phyloP scores from a whole-genome alignment of 2,888 invertebrate species.

The Heteropelma amictum region DNA sequence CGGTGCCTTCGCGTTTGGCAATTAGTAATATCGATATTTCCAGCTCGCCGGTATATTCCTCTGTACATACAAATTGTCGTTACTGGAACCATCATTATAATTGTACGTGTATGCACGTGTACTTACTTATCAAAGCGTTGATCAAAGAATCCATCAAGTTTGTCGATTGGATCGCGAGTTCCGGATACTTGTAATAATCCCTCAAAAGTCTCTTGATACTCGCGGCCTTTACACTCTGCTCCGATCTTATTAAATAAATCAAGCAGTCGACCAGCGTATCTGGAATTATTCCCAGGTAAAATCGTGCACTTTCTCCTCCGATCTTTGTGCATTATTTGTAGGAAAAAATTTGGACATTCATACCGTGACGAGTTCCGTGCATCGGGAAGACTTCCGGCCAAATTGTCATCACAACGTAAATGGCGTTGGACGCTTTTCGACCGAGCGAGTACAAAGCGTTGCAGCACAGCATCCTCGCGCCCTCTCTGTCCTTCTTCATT shows the following conservation, averaged over 20 bases:
- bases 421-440: conserved; percentile 71
- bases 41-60: conserved; percentile 59
- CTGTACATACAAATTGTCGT: conserved; percentile 42
- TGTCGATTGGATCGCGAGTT: conserved; percentile 64
- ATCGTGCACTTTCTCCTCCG: background rate
- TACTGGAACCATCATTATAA: background rate
- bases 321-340: background rate
- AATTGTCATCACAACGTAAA: conserved; percentile 75
- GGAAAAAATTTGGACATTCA: conserved; percentile 18
- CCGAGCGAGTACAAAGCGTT: conserved; percentile 77
- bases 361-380: conserved; percentile 64
- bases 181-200: conserved; percentile 76
- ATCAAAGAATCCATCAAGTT: conserved; percentile 71
- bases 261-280: conserved; percentile 76
- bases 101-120: background rate
- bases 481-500: conserved; percentile 76
- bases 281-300: conserved; percentile 59
- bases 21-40: conserved; percentile 74
- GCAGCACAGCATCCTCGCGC: conserved; percentile 77
- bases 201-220: conserved; percentile 72
- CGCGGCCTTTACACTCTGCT: conserved; percentile 59
- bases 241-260: conserved; percentile 73
- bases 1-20: conserved; percentile 74
- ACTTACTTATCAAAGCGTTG: conserved; percentile 73
- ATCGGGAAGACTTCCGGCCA: conserved; percentile 79